Base-by-base conservation (phyloP, 2,888 invertebrate species). In the Nipponacmea schrenckii region DNA sequence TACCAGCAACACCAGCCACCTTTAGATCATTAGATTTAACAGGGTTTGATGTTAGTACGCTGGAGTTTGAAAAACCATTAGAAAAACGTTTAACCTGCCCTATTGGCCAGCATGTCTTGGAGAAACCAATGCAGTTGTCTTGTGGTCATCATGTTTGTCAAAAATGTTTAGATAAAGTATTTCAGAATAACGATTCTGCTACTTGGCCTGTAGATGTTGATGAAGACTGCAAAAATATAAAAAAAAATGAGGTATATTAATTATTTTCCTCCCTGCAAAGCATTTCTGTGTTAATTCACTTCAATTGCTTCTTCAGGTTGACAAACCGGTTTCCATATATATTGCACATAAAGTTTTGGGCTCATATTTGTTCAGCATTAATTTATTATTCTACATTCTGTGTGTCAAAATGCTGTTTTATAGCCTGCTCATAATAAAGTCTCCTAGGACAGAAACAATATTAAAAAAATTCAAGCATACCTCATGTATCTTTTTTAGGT, bases 171-270 rank as follows among this genome's bases (percentile, higher is more conserved):
- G 46, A 63, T 0, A 26, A 26, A 0, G 45, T 80, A 27, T 77
- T 82, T 64, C 48, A 69, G 14, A 70, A 62, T 26, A 67, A 64
- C 14, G 75, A 73, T 48, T 74, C 75, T 39, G 75, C 76, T 0
- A 14, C 15, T 1, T 84, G 84, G 63, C 83, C 83, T 17, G 80
- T 77, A 12, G 73, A 76, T 56, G 83, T 82, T 14, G 80, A 24
- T 24, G 56, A 56, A 15, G 20, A 24, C 24, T 56, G 56, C 4
- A 56, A 4, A 56, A 14, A 56, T 14, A 24, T 56, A 12, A 10
- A 20, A 56, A 56, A 20, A 24, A 56, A 20, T 56, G 56, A 56
- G 56, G 56, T 56, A 56, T 10, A 39, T 0, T 39, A 8, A 39
- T 56, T 24, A 15, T 10, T 20, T 14, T 56, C 20, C 17, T 56